A percentile compares a stretch with the other conserved stretches of the same genome.
Conservation (phyloP, 2,888 invertebrate genomes). For the Troides aeacus region DNA sequence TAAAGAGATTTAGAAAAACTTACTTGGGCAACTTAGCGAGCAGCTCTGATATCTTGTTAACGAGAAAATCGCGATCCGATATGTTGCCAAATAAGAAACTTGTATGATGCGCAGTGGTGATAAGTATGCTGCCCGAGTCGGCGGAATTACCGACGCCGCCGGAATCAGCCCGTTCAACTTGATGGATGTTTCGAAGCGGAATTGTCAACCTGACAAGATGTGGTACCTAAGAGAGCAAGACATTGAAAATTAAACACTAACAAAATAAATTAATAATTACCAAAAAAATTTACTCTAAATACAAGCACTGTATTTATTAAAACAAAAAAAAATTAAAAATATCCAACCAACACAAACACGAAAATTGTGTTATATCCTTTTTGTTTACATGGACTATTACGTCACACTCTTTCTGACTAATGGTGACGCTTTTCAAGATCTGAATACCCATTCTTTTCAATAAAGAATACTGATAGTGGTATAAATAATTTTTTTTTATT, state of each 20-base stretch:
- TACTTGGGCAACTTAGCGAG: conserved; percentile 84
- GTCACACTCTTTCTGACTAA: no score
- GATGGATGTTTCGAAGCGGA: conserved; percentile 90
- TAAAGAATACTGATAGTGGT: no score
- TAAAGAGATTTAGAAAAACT: conserved; percentile 37
- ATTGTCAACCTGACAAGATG: conserved; percentile 92
- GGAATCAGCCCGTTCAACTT: conserved; percentile 88
- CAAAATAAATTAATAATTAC: not conserved
- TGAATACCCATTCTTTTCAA: no score
- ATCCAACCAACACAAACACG: no score
- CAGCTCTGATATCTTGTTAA: conserved; percentile 93
- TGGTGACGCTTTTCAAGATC: no score
- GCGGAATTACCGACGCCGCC: conserved; percentile 83
- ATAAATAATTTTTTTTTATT: no score
- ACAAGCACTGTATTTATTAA: no score
- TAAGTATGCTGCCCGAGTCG: conserved; percentile 83
- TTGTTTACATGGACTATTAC: no score
- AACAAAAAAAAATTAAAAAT: no score
- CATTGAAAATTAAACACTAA: not conserved
- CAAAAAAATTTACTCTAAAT: not conserved
- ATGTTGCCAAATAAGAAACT: conserved; percentile 95
- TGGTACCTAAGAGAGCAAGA: conserved; percentile 79
- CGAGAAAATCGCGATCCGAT: conserved; percentile 91
- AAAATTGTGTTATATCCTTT: no score
- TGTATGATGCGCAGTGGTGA: conserved; percentile 89